These are phyloP conservation scores for Lasiommata megera DNA, from an alignment of 2,888 invertebrate genomes.

Conservation along the genomic window DNA sequence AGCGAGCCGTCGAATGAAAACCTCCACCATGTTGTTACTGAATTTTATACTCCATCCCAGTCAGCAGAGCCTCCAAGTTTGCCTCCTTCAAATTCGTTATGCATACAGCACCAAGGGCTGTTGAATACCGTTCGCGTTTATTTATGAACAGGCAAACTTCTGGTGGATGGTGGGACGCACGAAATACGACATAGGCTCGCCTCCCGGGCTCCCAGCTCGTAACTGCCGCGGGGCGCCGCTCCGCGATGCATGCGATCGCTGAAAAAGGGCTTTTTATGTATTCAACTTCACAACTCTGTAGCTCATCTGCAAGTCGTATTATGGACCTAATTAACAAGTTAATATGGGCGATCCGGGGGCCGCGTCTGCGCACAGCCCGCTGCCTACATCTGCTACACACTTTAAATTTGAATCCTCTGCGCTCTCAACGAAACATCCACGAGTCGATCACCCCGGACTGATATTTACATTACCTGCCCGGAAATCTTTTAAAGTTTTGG, in stretches of 20 bases:
- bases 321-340: slow-evolving; percentile 95
- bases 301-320: slow-evolving; percentile 95
- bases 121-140: slow-evolving; percentile 83
- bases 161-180: slow-evolving; percentile 74
- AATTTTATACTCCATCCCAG: slow-evolving; percentile 82
- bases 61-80: slow-evolving; percentile 81
- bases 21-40: slow-evolving; percentile 81
- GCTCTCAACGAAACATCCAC: background rate
- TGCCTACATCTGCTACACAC: background rate
- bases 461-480: slow-evolving; percentile 54
- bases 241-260: slow-evolving; percentile 78
- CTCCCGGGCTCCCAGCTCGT: slow-evolving; percentile 53
- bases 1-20: slow-evolving; percentile 79
- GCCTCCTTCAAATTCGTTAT: slow-evolving; percentile 83
- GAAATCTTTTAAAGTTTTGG: slow-evolving; percentile 50
- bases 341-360: slow-evolving; percentile 86
- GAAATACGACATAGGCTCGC: slow-evolving; percentile 75
- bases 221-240: slow-evolving; percentile 54
- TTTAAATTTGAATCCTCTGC: background rate
- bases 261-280: slow-evolving; percentile 86
- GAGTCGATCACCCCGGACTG: slow-evolving; percentile 14
- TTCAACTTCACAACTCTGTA: slow-evolving; percentile 84
- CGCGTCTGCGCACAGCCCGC: slow-evolving; percentile 74
- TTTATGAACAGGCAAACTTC: slow-evolving; percentile 83
- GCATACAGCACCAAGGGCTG: slow-evolving; percentile 83